Percentiles rank a stretch among this genome's conserved stretches.
These are phyloP conservation scores for Petrolisthes manimaculis DNA, from an alignment of 2,888 invertebrate species.

Conservation along the genomic window DNA sequence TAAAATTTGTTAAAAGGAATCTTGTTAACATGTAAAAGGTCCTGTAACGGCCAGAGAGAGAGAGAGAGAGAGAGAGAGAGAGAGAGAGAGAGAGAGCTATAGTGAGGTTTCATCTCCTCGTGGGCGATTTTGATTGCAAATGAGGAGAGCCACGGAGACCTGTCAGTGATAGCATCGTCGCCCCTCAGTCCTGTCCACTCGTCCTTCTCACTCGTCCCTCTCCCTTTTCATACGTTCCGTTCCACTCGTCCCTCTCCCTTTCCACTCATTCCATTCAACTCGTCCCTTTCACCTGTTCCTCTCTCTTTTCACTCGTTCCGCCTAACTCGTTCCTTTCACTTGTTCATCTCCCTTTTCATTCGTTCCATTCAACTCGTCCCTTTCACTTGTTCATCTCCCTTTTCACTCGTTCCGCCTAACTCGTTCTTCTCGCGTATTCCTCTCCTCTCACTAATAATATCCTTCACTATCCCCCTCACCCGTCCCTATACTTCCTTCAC, in stretches of 20 bases:
- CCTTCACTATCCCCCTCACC: background rate
- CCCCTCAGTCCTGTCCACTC: background rate
- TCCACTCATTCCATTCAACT: background rate
- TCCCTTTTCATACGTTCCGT: background rate
- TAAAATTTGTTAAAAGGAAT: background rate
- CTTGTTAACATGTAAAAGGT: background rate
- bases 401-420: background rate
- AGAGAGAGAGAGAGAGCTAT: background rate
- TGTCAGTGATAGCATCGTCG: slow-evolving; percentile 30
- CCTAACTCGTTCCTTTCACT: background rate
- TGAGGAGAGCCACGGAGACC: slow-evolving; percentile 21
- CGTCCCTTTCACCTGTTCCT: background rate
- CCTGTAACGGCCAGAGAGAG: background rate
- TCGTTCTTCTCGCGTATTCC: background rate
- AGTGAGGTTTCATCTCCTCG: background rate
- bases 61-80: background rate
- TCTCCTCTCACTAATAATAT: background rate
- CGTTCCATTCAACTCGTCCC: background rate
- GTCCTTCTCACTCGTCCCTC: background rate
- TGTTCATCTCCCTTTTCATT: background rate
- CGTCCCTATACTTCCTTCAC: background rate
- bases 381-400: background rate
- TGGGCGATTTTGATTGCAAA: slow-evolving; percentile 35
- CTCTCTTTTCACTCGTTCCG: background rate
- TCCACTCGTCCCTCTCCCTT: background rate